phyloP scores from a whole-genome alignment of 2,888 invertebrate genomes.

The Eilema depressum region DNA sequence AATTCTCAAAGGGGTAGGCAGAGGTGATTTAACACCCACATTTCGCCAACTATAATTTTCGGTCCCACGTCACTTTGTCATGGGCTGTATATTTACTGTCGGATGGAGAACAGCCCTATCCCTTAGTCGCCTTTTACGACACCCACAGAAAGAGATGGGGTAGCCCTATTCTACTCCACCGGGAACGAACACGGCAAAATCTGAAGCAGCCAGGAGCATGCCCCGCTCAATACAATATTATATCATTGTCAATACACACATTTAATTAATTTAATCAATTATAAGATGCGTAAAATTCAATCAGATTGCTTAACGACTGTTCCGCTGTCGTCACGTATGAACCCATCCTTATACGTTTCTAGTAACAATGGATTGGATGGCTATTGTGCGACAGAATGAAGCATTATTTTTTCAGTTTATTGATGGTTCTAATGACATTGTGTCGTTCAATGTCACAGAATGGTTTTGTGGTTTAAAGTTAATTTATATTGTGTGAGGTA shows the following conservation, averaged over 20 bases:
- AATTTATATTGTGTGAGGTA: slow-evolving; percentile 28
- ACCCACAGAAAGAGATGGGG: too few species aligned
- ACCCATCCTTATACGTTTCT: slow-evolving; percentile 30
- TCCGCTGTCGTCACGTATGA: slow-evolving; percentile 29
- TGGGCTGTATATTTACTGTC: too few species aligned
- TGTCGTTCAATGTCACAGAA: slow-evolving; percentile 34
- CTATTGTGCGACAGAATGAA: slow-evolving; percentile 42
- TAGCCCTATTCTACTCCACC: too few species aligned
- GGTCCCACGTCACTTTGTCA: too few species aligned
- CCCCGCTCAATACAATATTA: neutral
- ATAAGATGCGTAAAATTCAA: neutral
- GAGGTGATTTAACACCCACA: too few species aligned
- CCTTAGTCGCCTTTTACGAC: too few species aligned
- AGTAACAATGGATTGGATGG: slow-evolving; percentile 45
- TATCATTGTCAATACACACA: neutral
- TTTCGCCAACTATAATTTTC: too few species aligned
- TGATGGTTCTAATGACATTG: slow-evolving; percentile 20
- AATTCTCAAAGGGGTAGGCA: too few species aligned
- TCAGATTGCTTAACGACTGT: neutral
- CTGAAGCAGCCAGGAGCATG: too few species aligned
- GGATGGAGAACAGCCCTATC: too few species aligned
- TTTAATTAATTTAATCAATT: neutral
- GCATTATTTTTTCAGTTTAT: slow-evolving; percentile 32
- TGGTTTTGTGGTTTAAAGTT: slow-evolving; percentile 15
- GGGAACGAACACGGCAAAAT: too few species aligned